These are phyloP conservation scores for Drosophila koepferae DNA, from an alignment of 2,888 invertebrate genomes.

Conservation along the genomic window DNA sequence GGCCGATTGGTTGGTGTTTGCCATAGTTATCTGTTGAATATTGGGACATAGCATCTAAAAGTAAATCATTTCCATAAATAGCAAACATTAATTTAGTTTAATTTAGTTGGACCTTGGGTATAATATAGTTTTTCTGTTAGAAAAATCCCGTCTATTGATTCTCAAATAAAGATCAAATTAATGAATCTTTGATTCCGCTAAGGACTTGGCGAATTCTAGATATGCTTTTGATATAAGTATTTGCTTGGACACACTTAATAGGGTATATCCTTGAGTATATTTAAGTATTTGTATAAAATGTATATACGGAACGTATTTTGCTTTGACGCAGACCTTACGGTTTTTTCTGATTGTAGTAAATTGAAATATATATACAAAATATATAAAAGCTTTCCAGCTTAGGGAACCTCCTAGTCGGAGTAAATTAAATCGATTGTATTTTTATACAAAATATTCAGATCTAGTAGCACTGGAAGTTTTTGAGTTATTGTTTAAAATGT, in stretches of 20 bases:
- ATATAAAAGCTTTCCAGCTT: no score
- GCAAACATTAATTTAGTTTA: no score
- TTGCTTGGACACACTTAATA: no score
- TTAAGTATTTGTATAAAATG: no score
- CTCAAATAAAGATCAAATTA: no score
- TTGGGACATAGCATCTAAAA: no score
- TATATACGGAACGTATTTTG: neutral
- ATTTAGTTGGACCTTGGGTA: neutral
- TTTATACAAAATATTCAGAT: neutral
- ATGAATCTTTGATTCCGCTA: no score
- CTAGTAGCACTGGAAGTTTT: constrained; percentile 21
- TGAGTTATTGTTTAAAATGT: neutral
- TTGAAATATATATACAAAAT: no score
- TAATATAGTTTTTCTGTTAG: neutral
- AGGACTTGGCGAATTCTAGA: neutral
- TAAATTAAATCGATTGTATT: neutral
- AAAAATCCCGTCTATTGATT: no score
- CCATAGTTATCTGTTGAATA: no score
- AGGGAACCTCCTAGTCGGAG: neutral
- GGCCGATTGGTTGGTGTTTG: neutral
- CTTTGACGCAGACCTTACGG: neutral
- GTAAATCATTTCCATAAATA: no score
- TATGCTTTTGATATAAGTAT: neutral
- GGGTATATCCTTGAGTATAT: no score
- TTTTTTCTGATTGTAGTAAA: neutral